These are phyloP conservation scores for Tethya wilhelma DNA, from an alignment of 37 sponge, comb jelly and placozoan genomes.

Conservation along the genomic window DNA sequence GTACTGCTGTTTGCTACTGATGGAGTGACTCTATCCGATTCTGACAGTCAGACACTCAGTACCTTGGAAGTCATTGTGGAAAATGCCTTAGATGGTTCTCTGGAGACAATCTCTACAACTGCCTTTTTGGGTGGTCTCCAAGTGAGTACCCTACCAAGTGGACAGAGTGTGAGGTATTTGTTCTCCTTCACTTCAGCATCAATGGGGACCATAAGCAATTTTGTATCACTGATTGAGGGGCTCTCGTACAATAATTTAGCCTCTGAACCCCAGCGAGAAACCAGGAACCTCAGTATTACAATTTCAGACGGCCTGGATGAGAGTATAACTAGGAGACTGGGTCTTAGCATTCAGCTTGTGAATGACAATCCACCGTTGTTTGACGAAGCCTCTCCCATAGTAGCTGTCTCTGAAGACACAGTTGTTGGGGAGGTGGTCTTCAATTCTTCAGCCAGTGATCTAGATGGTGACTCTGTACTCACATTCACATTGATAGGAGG, in stretches of 20 bases:
- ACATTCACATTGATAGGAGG: conserved; percentile 11
- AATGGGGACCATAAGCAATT: conserved; percentile 27
- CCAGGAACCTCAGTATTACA: conserved; percentile 30
- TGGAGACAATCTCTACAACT: conserved; percentile 18
- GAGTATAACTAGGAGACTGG: conserved; percentile 1
- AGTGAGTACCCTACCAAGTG: background rate
- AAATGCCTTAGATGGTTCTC: conserved; percentile 20
- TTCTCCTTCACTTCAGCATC: conserved; percentile 27
- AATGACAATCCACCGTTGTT: conserved; percentile 50
- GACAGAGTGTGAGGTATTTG: background rate
- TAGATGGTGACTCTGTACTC: conserved; percentile 45
- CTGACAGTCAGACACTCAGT: conserved; percentile 42
- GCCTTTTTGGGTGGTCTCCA: background rate
- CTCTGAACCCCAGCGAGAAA: conserved; percentile 25
- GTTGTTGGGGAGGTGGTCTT: conserved; percentile 20
- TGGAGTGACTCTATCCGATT: conserved; percentile 34
- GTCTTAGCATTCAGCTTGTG: conserved; percentile 7
- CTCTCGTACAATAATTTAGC: conserved; percentile 63
- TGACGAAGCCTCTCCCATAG: background rate
- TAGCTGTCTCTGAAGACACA: conserved; percentile 13
- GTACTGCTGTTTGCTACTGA: conserved; percentile 25
- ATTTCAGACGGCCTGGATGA: conserved; percentile 44
- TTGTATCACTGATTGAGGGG: conserved; percentile 10
- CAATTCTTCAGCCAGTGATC: conserved; percentile 39
- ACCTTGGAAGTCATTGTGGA: conserved; percentile 20